These are phyloP conservation scores for Acleris emargana DNA, from an alignment of 2,888 invertebrate species.

Conservation along the genomic window DNA sequence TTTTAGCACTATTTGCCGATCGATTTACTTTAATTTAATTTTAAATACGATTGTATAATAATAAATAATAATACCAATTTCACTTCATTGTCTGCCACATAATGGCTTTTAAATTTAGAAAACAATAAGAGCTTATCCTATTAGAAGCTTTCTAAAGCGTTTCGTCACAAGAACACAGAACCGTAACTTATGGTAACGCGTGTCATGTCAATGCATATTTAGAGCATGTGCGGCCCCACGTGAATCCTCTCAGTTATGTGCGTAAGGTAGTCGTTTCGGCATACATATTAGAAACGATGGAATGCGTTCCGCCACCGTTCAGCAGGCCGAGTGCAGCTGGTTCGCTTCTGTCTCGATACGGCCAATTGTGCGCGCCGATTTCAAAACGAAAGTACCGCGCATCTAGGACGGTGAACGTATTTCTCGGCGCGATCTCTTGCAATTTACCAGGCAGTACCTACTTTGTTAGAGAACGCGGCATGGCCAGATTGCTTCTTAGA, in stretches of 20 bases:
- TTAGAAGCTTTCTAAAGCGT: conserved; percentile 16
- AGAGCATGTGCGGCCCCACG: conserved; percentile 2
- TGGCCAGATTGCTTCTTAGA: conserved; percentile 66
- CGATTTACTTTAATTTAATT: too few relatives aligned
- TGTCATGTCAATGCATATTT: conserved; percentile 6
- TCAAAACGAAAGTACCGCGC: conserved; percentile 83
- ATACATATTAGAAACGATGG: conserved; percentile 54
- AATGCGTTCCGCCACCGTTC: conserved; percentile 65
- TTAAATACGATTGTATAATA: too few relatives aligned
- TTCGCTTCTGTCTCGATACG: conserved; percentile 76
- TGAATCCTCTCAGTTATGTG: conserved; percentile 33
- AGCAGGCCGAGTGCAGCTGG: conserved; percentile 52
- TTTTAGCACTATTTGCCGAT: too few relatives aligned
- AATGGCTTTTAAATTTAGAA: conserved; percentile 1
- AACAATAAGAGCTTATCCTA: not conserved
- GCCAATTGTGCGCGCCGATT: conserved; percentile 82
- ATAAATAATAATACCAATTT: not conserved
- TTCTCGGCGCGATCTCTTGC: conserved; percentile 80
- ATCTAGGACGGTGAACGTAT: conserved; percentile 84
- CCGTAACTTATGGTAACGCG: not conserved
- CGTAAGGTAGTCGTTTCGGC: conserved; percentile 41
- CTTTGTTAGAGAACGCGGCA: conserved; percentile 71
- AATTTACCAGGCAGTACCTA: conserved; percentile 73
- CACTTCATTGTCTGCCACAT: not conserved
- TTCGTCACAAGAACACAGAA: conserved; percentile 3